Conservation (phyloP, 2,113 vertebrate species). For the Python bivittatus region DNA sequence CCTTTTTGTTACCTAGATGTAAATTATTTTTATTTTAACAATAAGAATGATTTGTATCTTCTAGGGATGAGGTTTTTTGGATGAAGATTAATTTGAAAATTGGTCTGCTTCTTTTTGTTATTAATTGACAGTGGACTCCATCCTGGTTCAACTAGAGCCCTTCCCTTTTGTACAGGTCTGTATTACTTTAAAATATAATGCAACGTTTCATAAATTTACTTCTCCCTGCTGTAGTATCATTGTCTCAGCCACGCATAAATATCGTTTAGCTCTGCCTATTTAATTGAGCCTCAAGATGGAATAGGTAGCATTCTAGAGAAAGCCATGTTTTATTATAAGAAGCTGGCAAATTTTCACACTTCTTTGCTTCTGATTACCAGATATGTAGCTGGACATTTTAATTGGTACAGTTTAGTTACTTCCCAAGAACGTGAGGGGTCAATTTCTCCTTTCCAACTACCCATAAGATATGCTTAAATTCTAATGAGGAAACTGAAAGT, state of each 20-base stretch:
- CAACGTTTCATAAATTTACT: background rate
- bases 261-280: background rate
- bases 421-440: background rate
- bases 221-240: background rate
- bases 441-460: background rate
- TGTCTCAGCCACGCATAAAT: background rate
- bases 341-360: background rate
- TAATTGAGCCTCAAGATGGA: background rate
- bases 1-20: background rate
- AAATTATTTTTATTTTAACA: background rate
- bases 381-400: background rate
- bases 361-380: too few relatives aligned
- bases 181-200: background rate
- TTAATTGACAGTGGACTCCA: background rate
- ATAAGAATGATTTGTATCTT: background rate
- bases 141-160: background rate
- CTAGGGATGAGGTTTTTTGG: background rate
- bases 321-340: background rate
- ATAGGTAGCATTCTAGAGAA: background rate
- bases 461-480: background rate
- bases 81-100: background rate
- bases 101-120: background rate
- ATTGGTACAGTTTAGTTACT: background rate
- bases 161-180: background rate
- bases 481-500: background rate